Conservation (phyloP, 2,797 vertebrate genomes). For the Salmo trutta region DNA sequence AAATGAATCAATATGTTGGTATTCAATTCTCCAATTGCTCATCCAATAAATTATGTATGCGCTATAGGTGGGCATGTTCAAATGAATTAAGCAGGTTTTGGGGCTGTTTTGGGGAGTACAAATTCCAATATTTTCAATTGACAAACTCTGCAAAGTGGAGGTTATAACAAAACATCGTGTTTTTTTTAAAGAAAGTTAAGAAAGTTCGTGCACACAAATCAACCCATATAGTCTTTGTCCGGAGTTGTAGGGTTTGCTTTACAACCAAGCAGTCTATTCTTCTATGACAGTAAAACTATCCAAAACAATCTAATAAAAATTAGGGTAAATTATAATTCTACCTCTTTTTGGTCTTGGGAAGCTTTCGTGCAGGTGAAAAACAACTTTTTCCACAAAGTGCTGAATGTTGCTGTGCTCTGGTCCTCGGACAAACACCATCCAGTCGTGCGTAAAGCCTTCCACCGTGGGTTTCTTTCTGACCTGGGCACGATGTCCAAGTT, state of each 20-base stretch:
- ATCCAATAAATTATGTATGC: not conserved
- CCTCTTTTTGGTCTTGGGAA: conserved; percentile 98
- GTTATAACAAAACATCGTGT: not conserved
- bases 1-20: not conserved
- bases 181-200: not conserved
- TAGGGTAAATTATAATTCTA: conserved; percentile 47
- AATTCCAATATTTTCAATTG: not conserved
- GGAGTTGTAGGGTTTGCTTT: not conserved
- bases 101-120: not conserved
- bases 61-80: not conserved
- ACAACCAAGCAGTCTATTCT: not conserved
- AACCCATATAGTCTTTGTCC: not conserved
- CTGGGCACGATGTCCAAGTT: conserved; percentile 97
- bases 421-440: conserved; percentile 98
- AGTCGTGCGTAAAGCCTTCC: conserved; percentile 98
- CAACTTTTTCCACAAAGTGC: conserved; percentile 99
- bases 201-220: not conserved
- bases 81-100: not conserved
- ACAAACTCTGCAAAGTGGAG: not conserved
- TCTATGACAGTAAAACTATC: not conserved
- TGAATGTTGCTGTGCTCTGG: conserved; percentile 98
- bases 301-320: not conserved
- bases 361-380: conserved; percentile 98
- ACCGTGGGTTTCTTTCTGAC: conserved; percentile 96
- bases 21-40: not conserved